Percentiles rank a stretch among this genome's conserved stretches.
Evolutionary conservation across 1,140 invertebrate species (phyloP).

Genomic region (Matsumurasca onukii): DNA sequence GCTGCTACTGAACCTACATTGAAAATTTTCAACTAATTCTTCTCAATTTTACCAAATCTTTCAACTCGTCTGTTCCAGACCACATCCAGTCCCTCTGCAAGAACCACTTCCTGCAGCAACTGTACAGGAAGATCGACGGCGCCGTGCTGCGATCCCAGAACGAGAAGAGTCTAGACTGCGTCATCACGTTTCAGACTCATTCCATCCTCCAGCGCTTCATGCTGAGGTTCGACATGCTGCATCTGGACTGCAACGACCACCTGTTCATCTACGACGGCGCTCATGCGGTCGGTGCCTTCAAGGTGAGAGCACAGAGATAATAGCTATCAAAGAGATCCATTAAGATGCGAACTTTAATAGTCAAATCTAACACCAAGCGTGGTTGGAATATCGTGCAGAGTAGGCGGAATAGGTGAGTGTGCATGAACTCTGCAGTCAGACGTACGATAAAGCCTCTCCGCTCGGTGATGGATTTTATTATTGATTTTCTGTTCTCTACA

Average conservation of each 20-base stretch:
- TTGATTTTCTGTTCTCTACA: too few species aligned
- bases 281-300: constrained; percentile 79
- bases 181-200: constrained; percentile 90
- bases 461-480: too few species aligned
- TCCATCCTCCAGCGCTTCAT: constrained; percentile 91
- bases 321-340: too few species aligned
- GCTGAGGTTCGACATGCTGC: constrained; percentile 79
- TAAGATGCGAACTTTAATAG: too few species aligned
- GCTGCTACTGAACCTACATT: too few species aligned
- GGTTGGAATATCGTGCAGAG: too few species aligned
- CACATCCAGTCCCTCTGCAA: constrained; percentile 83
- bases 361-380: too few species aligned
- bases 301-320: constrained; percentile 59
- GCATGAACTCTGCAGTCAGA: too few species aligned
- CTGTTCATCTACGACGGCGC: constrained; percentile 91
- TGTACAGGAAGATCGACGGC: constrained; percentile 88
- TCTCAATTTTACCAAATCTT: constrained; percentile 34
- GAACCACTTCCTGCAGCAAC: constrained; percentile 79
- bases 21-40: too few species aligned
- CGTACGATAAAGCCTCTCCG: too few species aligned
- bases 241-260: constrained; percentile 91
- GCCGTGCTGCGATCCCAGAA: constrained; percentile 85
- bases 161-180: constrained; percentile 86
- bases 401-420: too few species aligned
- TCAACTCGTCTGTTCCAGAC: too few species aligned